A percentile compares a stretch with the other conserved stretches of the same genome.
phyloP scores from a whole-genome alignment of 1,140 invertebrate species.

The Galleria mellonella region DNA sequence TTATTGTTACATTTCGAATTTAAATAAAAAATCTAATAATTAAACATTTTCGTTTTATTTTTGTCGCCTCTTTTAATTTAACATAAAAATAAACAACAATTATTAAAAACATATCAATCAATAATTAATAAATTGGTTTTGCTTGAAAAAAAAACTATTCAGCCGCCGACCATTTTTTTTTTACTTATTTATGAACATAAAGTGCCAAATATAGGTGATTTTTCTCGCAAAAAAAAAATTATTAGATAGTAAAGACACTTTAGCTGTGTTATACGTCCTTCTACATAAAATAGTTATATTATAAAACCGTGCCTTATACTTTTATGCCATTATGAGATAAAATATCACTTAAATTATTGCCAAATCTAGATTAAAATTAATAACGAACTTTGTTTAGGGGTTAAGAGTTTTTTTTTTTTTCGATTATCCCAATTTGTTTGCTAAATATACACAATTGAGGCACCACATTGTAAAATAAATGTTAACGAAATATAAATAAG shows the following conservation, averaged over 20 bases:
- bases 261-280: conserved; percentile 62
- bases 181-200: conserved; percentile 8
- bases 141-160: neutral
- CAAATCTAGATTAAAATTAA: conserved; percentile 37
- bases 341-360: conserved; percentile 62
- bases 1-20: conserved; percentile 68
- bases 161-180: neutral
- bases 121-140: conserved; percentile 20
- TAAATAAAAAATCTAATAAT: conserved; percentile 60
- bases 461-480: neutral
- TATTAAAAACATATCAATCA: conserved; percentile 55
- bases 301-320: conserved; percentile 69
- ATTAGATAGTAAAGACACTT: conserved; percentile 29
- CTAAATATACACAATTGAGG: conserved; percentile 1
- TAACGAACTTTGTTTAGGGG: conserved; percentile 23
- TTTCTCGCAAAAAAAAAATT: conserved; percentile 1
- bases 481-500: too few relatives aligned
- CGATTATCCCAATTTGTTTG: conserved; percentile 1
- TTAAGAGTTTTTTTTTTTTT: conserved; percentile 14
- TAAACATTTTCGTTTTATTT: conserved; percentile 59
- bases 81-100: conserved; percentile 21
- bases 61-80: conserved; percentile 26
- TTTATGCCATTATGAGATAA: conserved; percentile 67
- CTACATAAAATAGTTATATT: conserved; percentile 49
- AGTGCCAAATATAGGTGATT: conserved; percentile 5